These are phyloP conservation scores for Malthinus flaveolus DNA, from an alignment of 2,888 invertebrate species.

Conservation along the genomic window DNA sequence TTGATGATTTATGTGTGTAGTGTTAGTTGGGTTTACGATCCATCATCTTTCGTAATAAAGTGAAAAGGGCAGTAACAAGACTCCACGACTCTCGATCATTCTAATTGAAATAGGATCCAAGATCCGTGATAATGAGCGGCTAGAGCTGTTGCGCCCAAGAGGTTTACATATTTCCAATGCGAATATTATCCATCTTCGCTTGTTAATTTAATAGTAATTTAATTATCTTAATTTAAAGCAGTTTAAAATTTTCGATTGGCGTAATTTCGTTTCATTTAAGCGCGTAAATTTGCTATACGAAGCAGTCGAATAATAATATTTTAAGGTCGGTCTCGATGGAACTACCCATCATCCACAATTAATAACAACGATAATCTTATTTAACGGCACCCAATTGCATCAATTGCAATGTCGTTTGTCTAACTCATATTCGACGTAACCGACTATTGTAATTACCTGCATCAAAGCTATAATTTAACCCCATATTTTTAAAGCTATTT, in stretches of 20 bases:
- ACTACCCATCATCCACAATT: slow-evolving; percentile 52
- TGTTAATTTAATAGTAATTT: slow-evolving; percentile 47
- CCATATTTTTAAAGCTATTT: too few species aligned
- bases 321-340: slow-evolving; percentile 48
- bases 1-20: slow-evolving; percentile 1
- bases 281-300: slow-evolving; percentile 37
- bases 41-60: slow-evolving; percentile 50
- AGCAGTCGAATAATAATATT: slow-evolving; percentile 45
- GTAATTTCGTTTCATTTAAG: background rate
- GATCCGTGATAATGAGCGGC: slow-evolving; percentile 48
- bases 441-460: slow-evolving; percentile 26
- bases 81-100: slow-evolving; percentile 53
- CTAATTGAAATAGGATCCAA: slow-evolving; percentile 55
- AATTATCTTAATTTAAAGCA: slow-evolving; percentile 34
- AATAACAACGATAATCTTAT: slow-evolving; percentile 54
- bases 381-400: slow-evolving; percentile 51
- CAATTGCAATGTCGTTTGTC: slow-evolving; percentile 42
- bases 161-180: slow-evolving; percentile 40
- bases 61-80: slow-evolving; percentile 51
- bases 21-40: slow-evolving; percentile 35
- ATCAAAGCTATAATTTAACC: slow-evolving; percentile 26
- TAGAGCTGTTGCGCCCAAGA: slow-evolving; percentile 41
- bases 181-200: slow-evolving; percentile 48
- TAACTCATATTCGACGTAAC: slow-evolving; percentile 39
- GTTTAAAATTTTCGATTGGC: slow-evolving; percentile 1